phyloP scores from a whole-genome alignment of 2,888 invertebrate genomes.

The Drepana falcataria region DNA sequence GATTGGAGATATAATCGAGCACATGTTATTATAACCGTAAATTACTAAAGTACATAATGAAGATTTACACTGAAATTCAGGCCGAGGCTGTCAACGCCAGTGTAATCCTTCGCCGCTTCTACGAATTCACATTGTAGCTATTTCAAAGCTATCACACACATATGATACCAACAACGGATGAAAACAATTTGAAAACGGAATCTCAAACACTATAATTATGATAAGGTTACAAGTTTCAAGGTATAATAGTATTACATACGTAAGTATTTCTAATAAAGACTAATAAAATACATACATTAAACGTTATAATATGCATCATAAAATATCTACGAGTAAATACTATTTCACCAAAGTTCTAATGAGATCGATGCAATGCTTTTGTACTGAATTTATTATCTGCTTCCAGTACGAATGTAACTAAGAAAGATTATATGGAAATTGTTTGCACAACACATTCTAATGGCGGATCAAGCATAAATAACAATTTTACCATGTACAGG shows the following conservation, averaged over 20 bases:
- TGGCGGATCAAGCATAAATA: too few relatives aligned
- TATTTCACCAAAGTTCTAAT: too few relatives aligned
- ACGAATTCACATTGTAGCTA: slow-evolving; percentile 34
- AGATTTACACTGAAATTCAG: slow-evolving; percentile 9
- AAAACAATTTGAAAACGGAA: not conserved
- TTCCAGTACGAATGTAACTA: too few relatives aligned
- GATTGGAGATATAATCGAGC: slow-evolving; percentile 58
- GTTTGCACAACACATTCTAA: too few relatives aligned
- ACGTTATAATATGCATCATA: too few relatives aligned
- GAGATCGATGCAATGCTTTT: too few relatives aligned
- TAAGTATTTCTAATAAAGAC: not conserved
- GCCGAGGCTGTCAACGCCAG: not conserved
- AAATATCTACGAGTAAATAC: too few relatives aligned
- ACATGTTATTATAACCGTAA: slow-evolving; percentile 40
- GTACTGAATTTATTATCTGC: too few relatives aligned
- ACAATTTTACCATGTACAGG: too few relatives aligned
- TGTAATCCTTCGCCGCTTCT: slow-evolving; percentile 17
- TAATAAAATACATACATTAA: not conserved
- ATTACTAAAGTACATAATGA: slow-evolving; percentile 21
- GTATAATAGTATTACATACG: slow-evolving; percentile 2
- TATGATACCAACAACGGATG: slow-evolving; percentile 17
- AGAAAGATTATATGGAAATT: too few relatives aligned
- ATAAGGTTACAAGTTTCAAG: not conserved
- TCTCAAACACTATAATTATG: not conserved
- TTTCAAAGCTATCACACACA: slow-evolving; percentile 40